These are phyloP conservation scores for Ctenopoma multispine DNA, from an alignment of 2,797 vertebrate species.

Conservation along the genomic window DNA sequence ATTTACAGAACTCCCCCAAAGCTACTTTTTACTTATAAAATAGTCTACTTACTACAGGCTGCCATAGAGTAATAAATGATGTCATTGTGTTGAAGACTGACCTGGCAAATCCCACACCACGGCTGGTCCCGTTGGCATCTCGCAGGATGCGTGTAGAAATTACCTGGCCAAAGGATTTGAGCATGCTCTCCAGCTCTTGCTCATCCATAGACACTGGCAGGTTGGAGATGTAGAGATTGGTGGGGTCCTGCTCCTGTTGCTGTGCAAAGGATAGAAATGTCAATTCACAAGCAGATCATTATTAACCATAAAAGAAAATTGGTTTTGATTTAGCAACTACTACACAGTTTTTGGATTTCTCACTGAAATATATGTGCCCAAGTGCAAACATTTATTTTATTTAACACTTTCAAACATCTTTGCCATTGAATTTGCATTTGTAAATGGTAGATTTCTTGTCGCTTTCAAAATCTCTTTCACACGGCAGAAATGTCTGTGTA, in stretches of 20 bases:
- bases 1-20: not conserved
- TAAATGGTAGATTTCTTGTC: conserved; percentile 24
- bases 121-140: conserved; percentile 92
- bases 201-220: conserved; percentile 95
- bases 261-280: conserved; percentile 55
- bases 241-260: conserved; percentile 99
- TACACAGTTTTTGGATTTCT: not conserved
- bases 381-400: conserved; percentile 16
- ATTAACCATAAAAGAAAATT: not conserved
- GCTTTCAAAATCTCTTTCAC: conserved; percentile 22
- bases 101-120: conserved; percentile 96
- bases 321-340: not conserved
- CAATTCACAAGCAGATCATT: not conserved
- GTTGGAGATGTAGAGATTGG: conserved; percentile 97
- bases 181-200: conserved; percentile 93
- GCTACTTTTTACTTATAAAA: not conserved
- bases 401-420: conserved; percentile 3
- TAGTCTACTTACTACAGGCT: not conserved
- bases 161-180: conserved; percentile 96
- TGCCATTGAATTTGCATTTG: conserved; percentile 19
- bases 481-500: conserved; percentile 30
- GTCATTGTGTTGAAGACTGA: conserved; percentile 55
- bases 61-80: not conserved
- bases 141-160: conserved; percentile 92
- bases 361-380: not conserved